These are phyloP conservation scores for Periophthalmodon schlosseri DNA, from an alignment of 2,113 vertebrate genomes.

Conservation along the genomic window DNA sequence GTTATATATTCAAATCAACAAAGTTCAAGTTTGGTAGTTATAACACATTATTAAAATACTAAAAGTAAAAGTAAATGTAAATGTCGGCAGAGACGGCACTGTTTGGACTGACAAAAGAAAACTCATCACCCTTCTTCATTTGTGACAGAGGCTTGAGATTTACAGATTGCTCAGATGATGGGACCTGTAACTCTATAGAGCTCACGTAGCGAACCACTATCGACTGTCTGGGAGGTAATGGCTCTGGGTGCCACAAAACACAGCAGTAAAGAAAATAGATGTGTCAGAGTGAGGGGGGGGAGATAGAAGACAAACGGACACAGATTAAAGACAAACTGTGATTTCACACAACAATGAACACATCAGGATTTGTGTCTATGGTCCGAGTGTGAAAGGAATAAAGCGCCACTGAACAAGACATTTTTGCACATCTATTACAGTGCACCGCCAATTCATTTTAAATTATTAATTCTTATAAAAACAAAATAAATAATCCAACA, in stretches of 20 bases:
- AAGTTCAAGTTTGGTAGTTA: not conserved
- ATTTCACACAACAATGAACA: constrained; percentile 42
- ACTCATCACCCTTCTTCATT: constrained; percentile 1
- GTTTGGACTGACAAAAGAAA: not conserved
- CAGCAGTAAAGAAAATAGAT: constrained; percentile 15
- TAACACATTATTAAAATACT: not conserved
- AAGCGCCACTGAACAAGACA: not conserved
- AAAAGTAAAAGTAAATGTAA: not conserved
- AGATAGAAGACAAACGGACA: constrained; percentile 16
- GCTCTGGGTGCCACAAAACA: not conserved
- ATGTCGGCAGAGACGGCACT: not conserved
- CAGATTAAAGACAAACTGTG: not conserved
- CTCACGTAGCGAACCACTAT: constrained; percentile 30
- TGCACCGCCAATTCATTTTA: too few species aligned
- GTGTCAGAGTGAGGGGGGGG: not conserved
- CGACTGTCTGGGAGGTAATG: constrained; percentile 40
- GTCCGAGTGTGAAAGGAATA: not conserved
- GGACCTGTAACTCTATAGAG: constrained; percentile 34
- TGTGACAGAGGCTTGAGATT: constrained; percentile 21
- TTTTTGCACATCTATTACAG: too few species aligned
- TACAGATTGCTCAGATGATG: constrained; percentile 14
- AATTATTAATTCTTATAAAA: too few species aligned
- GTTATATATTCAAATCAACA: not conserved
- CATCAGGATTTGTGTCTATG: constrained; percentile 23
- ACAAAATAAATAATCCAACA: too few species aligned